Evolutionary conservation across 2,888 invertebrate species (phyloP).

Genomic region (Leptarthrus brevirostris): DNA sequence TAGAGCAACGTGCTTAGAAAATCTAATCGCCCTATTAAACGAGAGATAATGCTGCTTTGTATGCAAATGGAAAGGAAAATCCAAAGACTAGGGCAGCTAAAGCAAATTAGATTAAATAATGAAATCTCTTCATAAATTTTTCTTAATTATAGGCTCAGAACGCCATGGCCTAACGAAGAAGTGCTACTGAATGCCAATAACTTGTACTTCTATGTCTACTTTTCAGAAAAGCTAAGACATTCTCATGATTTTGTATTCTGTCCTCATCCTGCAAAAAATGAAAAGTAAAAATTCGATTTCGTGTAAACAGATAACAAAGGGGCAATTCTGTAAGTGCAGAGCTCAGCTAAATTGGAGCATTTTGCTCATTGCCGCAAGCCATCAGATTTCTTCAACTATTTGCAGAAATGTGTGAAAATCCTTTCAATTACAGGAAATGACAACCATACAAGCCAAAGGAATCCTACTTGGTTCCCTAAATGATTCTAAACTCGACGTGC

Average conservation of each 20-base stretch:
- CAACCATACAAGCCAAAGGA: conserved; percentile 45
- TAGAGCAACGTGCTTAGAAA: conserved; percentile 17
- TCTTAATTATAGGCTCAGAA: conserved; percentile 10
- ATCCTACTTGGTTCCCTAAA: conserved; percentile 51
- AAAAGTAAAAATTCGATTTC: conserved; percentile 18
- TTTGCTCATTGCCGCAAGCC: conserved; percentile 20
- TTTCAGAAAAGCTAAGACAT: neutral
- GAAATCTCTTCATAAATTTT: conserved; percentile 1
- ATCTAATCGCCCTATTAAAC: conserved; percentile 29
- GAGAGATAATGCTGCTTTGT: conserved; percentile 19
- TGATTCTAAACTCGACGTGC: conserved; percentile 53
- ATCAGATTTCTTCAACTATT: conserved; percentile 51
- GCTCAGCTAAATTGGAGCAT: conserved; percentile 11
- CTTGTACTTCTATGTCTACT: neutral
- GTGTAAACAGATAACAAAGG: conserved; percentile 9
- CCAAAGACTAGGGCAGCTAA: neutral
- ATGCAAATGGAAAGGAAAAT: conserved; percentile 16
- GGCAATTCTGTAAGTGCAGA: neutral
- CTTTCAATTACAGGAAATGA: conserved; percentile 52
- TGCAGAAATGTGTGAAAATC: conserved; percentile 53
- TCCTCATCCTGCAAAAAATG: neutral
- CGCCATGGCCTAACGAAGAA: neutral
- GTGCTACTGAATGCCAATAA: neutral
- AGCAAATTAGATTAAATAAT: conserved; percentile 20
- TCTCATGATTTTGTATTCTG: neutral